Conservation (phyloP, 2,113 vertebrate species). For the Carassius auratus region DNA sequence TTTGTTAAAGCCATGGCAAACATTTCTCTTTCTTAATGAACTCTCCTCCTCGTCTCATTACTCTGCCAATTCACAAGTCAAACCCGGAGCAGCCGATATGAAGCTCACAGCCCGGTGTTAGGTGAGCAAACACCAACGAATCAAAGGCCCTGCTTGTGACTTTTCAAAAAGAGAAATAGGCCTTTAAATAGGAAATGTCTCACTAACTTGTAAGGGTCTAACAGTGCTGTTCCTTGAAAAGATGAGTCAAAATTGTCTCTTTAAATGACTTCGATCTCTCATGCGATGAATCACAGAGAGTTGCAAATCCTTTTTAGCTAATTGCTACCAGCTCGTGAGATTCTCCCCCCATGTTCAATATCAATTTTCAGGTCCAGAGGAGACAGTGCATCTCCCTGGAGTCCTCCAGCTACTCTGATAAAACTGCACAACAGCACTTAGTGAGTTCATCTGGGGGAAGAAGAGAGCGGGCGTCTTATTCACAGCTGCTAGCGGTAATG, state of each 20-base stretch:
- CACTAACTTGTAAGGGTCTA: constrained; percentile 77
- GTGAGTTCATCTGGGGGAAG: constrained; percentile 75
- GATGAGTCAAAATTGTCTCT: constrained; percentile 69
- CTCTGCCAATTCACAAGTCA: constrained; percentile 18
- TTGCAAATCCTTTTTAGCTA: constrained; percentile 98
- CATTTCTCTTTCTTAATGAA: constrained; percentile 46
- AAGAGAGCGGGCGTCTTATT: constrained; percentile 79
- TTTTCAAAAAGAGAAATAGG: constrained; percentile 76
- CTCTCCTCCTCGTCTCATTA: constrained; percentile 38
- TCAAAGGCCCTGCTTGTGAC: constrained; percentile 73
- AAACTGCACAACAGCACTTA: constrained; percentile 91
- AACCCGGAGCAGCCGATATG: constrained; percentile 61
- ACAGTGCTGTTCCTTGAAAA: constrained; percentile 18
- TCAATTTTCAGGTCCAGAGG: constrained; percentile 96
- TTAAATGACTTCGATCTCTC: constrained; percentile 91
- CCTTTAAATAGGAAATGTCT: constrained; percentile 83
- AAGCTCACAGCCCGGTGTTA: constrained; percentile 72
- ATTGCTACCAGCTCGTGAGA: constrained; percentile 98
- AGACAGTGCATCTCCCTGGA: constrained; percentile 88
- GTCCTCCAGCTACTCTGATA: constrained; percentile 84
- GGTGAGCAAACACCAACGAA: no score
- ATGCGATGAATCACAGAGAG: constrained; percentile 91
- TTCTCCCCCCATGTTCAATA: constrained; percentile 93
- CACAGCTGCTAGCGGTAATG: constrained; percentile 81
- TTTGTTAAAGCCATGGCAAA: constrained; percentile 36